A percentile compares a stretch with the other conserved stretches of the same genome.
Conservation (phyloP, 2,113 vertebrate genomes). For the Forbesichthys papilliferus region DNA sequence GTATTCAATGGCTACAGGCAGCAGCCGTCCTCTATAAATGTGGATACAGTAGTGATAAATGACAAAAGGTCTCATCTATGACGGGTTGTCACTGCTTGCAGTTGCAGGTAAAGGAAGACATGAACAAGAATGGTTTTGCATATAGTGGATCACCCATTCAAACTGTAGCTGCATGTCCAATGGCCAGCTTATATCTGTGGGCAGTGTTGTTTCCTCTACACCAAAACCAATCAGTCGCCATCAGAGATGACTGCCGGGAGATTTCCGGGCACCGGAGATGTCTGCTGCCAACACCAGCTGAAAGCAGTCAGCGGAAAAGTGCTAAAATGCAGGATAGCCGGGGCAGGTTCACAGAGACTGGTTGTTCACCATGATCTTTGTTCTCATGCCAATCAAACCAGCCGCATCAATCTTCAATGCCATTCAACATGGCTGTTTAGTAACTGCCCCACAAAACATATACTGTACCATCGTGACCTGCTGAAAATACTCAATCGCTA, state of each 20-base stretch:
- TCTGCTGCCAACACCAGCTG: neutral
- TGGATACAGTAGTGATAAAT: conserved; percentile 7
- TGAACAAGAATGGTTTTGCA: neutral
- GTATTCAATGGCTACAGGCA: conserved; percentile 14
- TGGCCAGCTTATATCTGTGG: conserved; percentile 50
- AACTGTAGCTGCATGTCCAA: conserved; percentile 7
- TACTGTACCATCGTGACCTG: conserved; percentile 25
- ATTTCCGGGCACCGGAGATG: conserved; percentile 13
- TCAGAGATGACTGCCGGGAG: conserved; percentile 53
- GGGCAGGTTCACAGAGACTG: conserved; percentile 22
- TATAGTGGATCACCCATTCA: conserved; percentile 4
- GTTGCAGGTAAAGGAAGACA: conserved; percentile 19
- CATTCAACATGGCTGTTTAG: neutral
- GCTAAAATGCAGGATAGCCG: conserved; percentile 12
- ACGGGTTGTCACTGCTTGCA: conserved; percentile 13
- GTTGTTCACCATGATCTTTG: neutral
- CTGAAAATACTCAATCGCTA: conserved; percentile 62
- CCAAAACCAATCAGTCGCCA: conserved; percentile 52
- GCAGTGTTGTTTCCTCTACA: conserved; percentile 21
- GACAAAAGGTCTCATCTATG: conserved; percentile 17
- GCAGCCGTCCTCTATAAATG: conserved; percentile 7
- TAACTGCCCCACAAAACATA: conserved; percentile 27
- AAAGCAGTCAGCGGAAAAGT: conserved; percentile 18
- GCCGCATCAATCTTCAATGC: neutral
- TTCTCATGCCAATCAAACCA: too few relatives aligned